Evolutionary conservation across 2,113 vertebrate species (phyloP), one percentile per base, ranked within the genome.

Genomic region (Canis aureus): DNA sequence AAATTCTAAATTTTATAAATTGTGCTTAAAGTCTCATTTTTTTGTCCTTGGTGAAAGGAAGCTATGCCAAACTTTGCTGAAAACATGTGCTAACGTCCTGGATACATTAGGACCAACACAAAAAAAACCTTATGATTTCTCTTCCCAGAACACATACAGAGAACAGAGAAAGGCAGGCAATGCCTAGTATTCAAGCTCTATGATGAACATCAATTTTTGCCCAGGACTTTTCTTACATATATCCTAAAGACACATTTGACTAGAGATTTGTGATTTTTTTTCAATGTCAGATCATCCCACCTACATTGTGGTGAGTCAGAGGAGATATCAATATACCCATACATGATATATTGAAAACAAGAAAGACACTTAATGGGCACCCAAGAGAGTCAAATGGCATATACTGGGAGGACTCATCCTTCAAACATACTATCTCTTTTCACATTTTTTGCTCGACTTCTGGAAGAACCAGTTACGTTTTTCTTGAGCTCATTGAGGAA

Each of bases 1-100:
- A 43, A 66, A 76, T 89, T 96, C 81, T 69, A 2, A 82, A 85
- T 90, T 95, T 92, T 94, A 91, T 60, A 81, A 95, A 79, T 59
- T 97, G 49, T 43, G 16, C 87, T 97, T 93, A 64, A 85, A 90
- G 22, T 83, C 83, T 90, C 60, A 57, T 89, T 97, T 96, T 96
- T 97, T 60, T 93, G 71, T 80, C 51, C 64, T 80, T 92, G 55
- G 10, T 80, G n/a, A 86, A 66, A 86, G 62, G 64, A 95, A 91
- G 3, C 49, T 93, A 38, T 79, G 29, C 9, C 93, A 93, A 94
- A 62, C 55, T 84, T 57, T 29, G 43, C 74, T 89, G 69, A 92
- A 97, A 95, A 89, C 19, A 15, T 89, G 53, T 62, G 59, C 19
- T 86, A 49, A 76, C 55, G 13, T 73, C 25, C n/a, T 94, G 67